These are phyloP conservation scores for Lepidostoma basale DNA, from an alignment of 1,140 invertebrate species.

Conservation along the genomic window DNA sequence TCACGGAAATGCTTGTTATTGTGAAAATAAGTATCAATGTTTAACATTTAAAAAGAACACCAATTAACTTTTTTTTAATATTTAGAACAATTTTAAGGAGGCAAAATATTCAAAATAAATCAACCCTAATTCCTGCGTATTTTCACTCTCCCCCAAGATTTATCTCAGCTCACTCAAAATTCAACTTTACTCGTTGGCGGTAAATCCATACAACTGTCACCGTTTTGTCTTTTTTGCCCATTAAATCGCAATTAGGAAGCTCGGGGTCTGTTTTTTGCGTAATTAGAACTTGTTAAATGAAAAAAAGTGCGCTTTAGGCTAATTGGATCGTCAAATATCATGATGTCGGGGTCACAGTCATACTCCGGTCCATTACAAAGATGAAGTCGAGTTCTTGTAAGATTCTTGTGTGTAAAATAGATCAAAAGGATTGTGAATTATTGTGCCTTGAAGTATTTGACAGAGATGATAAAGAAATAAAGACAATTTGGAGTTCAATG, in stretches of 20 bases:
- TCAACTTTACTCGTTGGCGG: not conserved
- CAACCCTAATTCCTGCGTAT: no score
- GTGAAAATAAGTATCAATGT: no score
- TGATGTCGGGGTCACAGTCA: not conserved
- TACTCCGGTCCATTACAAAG: not conserved
- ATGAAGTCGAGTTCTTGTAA: not conserved
- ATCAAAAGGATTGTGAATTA: no score
- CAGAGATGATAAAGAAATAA: no score
- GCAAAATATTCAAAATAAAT: no score
- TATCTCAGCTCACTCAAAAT: conserved; percentile 6
- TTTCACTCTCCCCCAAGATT: conserved; percentile 1
- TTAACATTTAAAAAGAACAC: no score
- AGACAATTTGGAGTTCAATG: no score
- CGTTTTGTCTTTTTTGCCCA: conserved; percentile 20
- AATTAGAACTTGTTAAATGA: conserved; percentile 20
- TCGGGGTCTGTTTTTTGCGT: conserved; percentile 1
- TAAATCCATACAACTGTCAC: conserved; percentile 21
- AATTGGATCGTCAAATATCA: conserved; percentile 22
- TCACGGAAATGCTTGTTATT: no score
- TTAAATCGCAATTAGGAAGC: conserved; percentile 19
- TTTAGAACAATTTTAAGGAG: no score
- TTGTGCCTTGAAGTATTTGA: no score
- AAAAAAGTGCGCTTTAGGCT: conserved; percentile 4
- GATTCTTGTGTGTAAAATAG: no score
- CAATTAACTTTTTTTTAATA: no score